These are phyloP conservation scores for Sinelater perroti DNA, from an alignment of 2,888 invertebrate species.

Conservation along the genomic window DNA sequence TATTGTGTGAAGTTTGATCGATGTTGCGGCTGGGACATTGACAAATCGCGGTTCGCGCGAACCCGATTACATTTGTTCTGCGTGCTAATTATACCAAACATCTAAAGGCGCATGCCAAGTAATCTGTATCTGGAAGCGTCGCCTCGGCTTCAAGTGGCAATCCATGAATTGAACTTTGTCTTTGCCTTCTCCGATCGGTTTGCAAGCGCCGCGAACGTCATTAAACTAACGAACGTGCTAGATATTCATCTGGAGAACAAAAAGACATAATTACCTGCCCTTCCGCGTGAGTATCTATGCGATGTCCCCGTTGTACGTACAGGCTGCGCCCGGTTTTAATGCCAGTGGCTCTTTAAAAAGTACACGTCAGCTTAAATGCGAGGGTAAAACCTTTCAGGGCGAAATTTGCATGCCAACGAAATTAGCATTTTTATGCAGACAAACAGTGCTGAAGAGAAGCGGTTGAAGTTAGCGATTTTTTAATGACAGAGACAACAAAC, in stretches of 20 bases:
- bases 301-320: background rate
- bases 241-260: constrained; percentile 16
- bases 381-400: constrained; percentile 21
- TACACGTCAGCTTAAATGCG: constrained; percentile 21
- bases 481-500: constrained; percentile 8
- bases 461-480: constrained; percentile 11
- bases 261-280: constrained; percentile 17
- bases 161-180: too few species aligned
- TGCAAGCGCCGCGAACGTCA: background rate
- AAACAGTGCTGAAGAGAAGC: constrained; percentile 8
- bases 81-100: constrained; percentile 4
- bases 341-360: constrained; percentile 19
- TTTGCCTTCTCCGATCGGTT: too few species aligned
- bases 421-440: constrained; percentile 27
- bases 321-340: constrained; percentile 10
- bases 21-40: constrained; percentile 15
- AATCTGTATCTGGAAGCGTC: too few species aligned
- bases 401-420: constrained; percentile 25
- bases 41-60: constrained; percentile 8
- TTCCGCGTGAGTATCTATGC: constrained; percentile 8
- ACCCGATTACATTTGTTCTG: constrained; percentile 4
- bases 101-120: too few species aligned
- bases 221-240: constrained; percentile 19
- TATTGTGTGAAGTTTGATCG: constrained; percentile 15
- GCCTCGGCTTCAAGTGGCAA: too few species aligned